Conservation (phyloP, 2,113 vertebrate genomes). For the Ameiurus melas region DNA sequence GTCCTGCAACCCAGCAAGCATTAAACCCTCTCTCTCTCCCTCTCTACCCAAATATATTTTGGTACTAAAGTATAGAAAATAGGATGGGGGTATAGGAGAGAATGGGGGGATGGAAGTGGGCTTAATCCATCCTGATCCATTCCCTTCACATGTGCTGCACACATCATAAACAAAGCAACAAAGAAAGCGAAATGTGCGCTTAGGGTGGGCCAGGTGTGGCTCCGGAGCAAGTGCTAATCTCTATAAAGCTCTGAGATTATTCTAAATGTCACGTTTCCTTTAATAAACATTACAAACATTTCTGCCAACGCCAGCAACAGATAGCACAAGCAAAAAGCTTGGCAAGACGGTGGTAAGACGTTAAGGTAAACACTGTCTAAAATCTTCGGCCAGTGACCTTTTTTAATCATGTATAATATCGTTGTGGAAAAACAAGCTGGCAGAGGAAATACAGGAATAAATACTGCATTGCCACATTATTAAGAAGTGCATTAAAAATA, state of each 20-base stretch:
- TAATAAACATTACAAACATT: constrained; percentile 42
- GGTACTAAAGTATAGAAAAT: constrained; percentile 49
- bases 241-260: constrained; percentile 42
- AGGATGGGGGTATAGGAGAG: constrained; percentile 33
- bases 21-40: constrained; percentile 66
- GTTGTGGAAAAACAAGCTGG: not conserved
- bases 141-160: constrained; percentile 45
- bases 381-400: not conserved
- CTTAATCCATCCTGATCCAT: constrained; percentile 57
- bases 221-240: constrained; percentile 40
- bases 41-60: constrained; percentile 59
- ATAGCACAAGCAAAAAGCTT: constrained; percentile 24
- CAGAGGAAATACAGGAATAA: not conserved
- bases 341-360: not conserved
- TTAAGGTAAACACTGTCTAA: not conserved
- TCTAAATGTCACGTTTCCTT: constrained; percentile 52
- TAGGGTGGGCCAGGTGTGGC: constrained; percentile 27
- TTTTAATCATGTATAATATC: not conserved
- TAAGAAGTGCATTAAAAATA: not conserved
- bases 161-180: constrained; percentile 58
- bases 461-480: not conserved
- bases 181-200: constrained; percentile 30
- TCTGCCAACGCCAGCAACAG: constrained; percentile 20
- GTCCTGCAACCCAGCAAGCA: constrained; percentile 31
- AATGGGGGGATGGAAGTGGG: constrained; percentile 30